Evolutionary conservation across 2,888 invertebrate genomes (phyloP), one percentile per base, ranked within the genome.

Genomic region (Charanyca ferruginea): DNA sequence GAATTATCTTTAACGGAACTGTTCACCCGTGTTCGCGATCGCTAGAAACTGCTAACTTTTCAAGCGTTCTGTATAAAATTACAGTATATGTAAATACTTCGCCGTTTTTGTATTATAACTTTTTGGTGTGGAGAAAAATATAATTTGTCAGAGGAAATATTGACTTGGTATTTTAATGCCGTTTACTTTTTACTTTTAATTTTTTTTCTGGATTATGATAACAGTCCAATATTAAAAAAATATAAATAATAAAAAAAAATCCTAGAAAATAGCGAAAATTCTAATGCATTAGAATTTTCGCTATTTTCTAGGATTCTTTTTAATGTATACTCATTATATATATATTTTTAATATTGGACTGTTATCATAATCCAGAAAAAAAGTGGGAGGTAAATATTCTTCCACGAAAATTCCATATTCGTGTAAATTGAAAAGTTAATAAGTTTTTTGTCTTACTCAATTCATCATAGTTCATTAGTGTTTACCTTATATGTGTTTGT

Each of bases 1-100:
- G 5, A 57, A 58, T 66, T 53, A 66, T 59, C 38, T 42, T 45
- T 53, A 67, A 67, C 48, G 68, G 68, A 49, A 16, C 16, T 25
- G 16, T 11, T 67, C 59, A 67, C 23, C 42, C 59, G 52, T 49
- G 53, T 28, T 35, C 18, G n/a, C 5, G 28, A 53, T 53, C 25
- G 16, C 25, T 44, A 28, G 11, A 25, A 32, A 57, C 0, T 49
- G 49, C 16, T 44, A 32, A 11, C 22, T 22, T 18, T 8, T n/a
- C 35, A 11, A 42, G 45, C 23, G 11, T 18, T 60, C 28, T 49
- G 5, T 22, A 20, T 45, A 9, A 7, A 28, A 42, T 51, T 13
- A 20, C 20, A 25, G 8, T n/a, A 13, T 32, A 32, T 32, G 9
- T 11, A 32, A 32, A 32, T 32, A 32, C 32, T 32, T 32, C 11